Conservation (phyloP, 2,888 invertebrate species). For the Oscheius sp. region DNA sequence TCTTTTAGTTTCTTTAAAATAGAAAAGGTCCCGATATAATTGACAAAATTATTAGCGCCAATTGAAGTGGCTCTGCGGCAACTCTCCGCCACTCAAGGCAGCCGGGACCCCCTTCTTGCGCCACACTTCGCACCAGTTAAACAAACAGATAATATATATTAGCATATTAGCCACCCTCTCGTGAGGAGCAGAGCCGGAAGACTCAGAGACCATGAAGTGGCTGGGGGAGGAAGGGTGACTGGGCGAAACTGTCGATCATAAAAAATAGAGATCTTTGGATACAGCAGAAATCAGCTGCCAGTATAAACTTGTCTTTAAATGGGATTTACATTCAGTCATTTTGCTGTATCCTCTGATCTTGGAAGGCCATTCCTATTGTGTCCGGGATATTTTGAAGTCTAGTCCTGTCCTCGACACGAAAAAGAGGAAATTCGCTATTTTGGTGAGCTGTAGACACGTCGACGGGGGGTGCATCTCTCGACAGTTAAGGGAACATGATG, state of each 20-base stretch:
- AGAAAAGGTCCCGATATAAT: not conserved
- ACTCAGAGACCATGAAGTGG: not conserved
- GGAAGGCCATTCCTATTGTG: constrained; percentile 2
- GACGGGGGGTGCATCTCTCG: too few relatives aligned
- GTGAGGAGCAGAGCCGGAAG: not conserved
- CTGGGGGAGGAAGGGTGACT: not conserved
- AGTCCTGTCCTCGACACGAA: not conserved
- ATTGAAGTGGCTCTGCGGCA: not conserved
- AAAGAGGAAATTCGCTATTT: too few relatives aligned
- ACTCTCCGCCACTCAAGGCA: constrained; percentile 10
- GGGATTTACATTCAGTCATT: not conserved
- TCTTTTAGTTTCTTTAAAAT: not conserved
- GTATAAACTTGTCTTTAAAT: not conserved
- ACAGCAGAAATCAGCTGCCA: constrained; percentile 1
- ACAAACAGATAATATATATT: constrained; percentile 31
- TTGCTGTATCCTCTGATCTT: not conserved
- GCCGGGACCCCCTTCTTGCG: constrained; percentile 5
- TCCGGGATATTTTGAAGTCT: not conserved
- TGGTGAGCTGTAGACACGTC: too few relatives aligned
- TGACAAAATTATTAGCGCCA: constrained; percentile 2
- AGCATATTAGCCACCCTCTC: constrained; percentile 18
- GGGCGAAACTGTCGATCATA: too few relatives aligned
- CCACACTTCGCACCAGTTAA: constrained; percentile 31
- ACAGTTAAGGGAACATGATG: too few relatives aligned
- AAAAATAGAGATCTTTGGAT: constrained; percentile 2